A percentile compares a stretch with the other conserved stretches of the same genome.
These are phyloP conservation scores for Pentalonia nigronervosa DNA, from an alignment of 1,140 invertebrate species.

Conservation along the genomic window DNA sequence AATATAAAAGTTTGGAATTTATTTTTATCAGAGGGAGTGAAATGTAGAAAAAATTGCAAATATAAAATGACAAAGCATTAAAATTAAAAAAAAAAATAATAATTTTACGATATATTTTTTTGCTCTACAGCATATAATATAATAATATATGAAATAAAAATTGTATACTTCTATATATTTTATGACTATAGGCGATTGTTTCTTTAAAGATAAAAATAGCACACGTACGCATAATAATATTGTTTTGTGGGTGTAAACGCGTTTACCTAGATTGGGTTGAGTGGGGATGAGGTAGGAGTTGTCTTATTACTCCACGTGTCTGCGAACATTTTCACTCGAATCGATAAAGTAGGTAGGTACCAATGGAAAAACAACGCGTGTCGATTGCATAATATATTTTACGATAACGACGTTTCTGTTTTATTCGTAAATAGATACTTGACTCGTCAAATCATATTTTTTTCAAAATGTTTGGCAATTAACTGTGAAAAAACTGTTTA, in stretches of 20 bases:
- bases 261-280: neutral
- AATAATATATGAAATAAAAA: neutral
- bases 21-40: neutral
- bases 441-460: neutral
- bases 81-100: neutral
- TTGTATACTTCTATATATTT: neutral
- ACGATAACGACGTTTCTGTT: neutral
- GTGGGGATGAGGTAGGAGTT: neutral
- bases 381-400: neutral
- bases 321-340: neutral
- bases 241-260: neutral
- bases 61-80: neutral
- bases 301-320: neutral
- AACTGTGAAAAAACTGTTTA: neutral
- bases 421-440: neutral
- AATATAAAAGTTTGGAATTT: slow-evolving; percentile 23
- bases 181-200: neutral
- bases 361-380: neutral
- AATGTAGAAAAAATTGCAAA: neutral
- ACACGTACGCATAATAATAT: neutral
- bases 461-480: neutral
- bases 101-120: neutral
- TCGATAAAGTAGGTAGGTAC: neutral
- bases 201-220: neutral
- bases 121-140: neutral